phyloP scores from a whole-genome alignment of 2,797 vertebrate genomes.

The Pipistrellus pygmaeus region DNA sequence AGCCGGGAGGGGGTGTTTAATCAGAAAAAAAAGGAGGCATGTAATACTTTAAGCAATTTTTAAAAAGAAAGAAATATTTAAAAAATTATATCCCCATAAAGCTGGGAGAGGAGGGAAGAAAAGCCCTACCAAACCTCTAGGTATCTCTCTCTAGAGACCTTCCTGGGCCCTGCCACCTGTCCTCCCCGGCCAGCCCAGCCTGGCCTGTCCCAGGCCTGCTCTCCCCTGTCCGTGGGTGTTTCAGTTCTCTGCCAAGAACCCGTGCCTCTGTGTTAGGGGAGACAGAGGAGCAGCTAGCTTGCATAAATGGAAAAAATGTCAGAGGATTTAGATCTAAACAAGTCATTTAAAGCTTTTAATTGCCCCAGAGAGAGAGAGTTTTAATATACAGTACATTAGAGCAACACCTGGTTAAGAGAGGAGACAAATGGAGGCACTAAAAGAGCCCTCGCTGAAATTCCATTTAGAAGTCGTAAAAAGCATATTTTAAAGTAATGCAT shows the following conservation, averaged over 20 bases:
- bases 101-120: too few species aligned
- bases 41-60: too few species aligned
- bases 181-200: background rate
- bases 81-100: background rate
- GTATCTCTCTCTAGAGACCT: conserved; percentile 38
- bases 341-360: conserved; percentile 61
- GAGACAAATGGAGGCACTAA: conserved; percentile 51
- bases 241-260: background rate
- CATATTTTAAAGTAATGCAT: conserved; percentile 40
- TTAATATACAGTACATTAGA: conserved; percentile 54
- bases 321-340: conserved; percentile 63
- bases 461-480: conserved; percentile 60
- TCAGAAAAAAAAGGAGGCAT: too few species aligned
- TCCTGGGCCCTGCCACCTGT: background rate
- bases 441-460: conserved; percentile 47
- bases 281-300: conserved; percentile 24
- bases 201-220: background rate
- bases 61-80: too few species aligned
- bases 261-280: background rate
- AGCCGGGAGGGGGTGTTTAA: too few species aligned
- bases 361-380: conserved; percentile 51
- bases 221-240: background rate
- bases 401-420: conserved; percentile 49
- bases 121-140: background rate
- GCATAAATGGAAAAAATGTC: conserved; percentile 49